Evolutionary conservation across 2,888 invertebrate species (phyloP).

Genomic region (Drosophila melanosoma): DNA sequence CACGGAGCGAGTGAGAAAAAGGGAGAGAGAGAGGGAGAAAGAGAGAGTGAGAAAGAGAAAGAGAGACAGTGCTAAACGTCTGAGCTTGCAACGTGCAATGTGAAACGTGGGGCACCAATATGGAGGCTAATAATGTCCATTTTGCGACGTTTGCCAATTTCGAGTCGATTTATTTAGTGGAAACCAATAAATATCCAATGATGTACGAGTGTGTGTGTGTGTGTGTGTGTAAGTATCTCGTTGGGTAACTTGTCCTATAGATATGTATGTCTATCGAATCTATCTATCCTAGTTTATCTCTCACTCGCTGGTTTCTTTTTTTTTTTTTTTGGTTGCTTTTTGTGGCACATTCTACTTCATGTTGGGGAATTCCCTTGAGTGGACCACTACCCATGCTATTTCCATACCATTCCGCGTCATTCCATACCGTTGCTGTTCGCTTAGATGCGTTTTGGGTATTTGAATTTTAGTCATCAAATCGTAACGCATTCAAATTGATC

Average conservation of each 20-base stretch:
- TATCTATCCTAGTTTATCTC: constrained; percentile 33
- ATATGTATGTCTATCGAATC: constrained; percentile 14
- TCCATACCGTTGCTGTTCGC: constrained; percentile 4
- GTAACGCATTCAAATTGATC: not conserved
- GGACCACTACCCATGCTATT: constrained; percentile 34
- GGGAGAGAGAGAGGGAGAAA: not conserved
- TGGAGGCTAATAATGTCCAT: constrained; percentile 75
- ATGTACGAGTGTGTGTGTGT: constrained; percentile 46
- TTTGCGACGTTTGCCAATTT: constrained; percentile 80
- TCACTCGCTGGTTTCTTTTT: constrained; percentile 6
- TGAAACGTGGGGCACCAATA: constrained; percentile 40
- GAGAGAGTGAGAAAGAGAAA: not conserved
- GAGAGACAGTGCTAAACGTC: not conserved
- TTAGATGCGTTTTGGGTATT: constrained; percentile 1
- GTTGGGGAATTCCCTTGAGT: constrained; percentile 57
- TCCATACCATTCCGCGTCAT: constrained; percentile 16
- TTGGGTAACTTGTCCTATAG: constrained; percentile 30
- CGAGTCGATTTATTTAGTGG: constrained; percentile 78
- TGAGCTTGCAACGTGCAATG: constrained; percentile 27
- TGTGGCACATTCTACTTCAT: constrained; percentile 39
- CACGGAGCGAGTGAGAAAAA: not conserved
- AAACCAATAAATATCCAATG: constrained; percentile 80
- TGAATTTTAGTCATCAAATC: constrained; percentile 8
- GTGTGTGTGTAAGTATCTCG: constrained; percentile 9
- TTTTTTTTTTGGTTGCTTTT: not conserved